A percentile compares a stretch with the other conserved stretches of the same genome.
These are phyloP conservation scores for Hippopotamus amphibius DNA, from an alignment of 2,113 vertebrate species.

Conservation along the genomic window DNA sequence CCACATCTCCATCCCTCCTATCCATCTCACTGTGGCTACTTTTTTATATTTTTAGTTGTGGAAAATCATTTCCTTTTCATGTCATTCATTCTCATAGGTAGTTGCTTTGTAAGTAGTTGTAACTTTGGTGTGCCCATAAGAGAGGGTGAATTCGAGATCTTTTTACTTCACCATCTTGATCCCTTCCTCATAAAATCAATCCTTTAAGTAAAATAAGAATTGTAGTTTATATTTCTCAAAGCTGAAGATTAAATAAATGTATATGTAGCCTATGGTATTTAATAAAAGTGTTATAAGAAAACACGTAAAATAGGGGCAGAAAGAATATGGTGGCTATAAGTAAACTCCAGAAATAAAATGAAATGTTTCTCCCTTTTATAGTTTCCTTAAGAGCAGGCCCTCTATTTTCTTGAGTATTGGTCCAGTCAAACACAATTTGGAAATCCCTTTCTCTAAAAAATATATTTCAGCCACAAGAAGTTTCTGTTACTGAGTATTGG, in stretches of 20 bases:
- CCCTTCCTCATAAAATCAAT: not conserved
- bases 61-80: not conserved
- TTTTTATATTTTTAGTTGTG: not conserved
- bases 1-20: not conserved
- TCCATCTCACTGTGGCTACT: not conserved
- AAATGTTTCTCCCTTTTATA: not conserved
- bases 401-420: not conserved
- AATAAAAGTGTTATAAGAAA: not conserved
- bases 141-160: not conserved
- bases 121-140: not conserved
- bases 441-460: not conserved
- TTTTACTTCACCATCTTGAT: not conserved
- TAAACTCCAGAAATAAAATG: constrained; percentile 1
- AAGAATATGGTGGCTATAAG: not conserved
- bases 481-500: not conserved
- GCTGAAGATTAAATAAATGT: not conserved
- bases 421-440: constrained; percentile 20
- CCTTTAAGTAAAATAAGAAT: not conserved
- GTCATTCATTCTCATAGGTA: not conserved
- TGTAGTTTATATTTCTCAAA: not conserved
- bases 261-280: not conserved
- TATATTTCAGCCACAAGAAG: not conserved
- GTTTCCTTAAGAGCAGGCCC: not conserved
- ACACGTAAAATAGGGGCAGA: not conserved
- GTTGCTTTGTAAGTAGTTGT: not conserved